Conservation (phyloP, 92 coral and sea anemone genomes). For the Parazoanthus swiftii region DNA sequence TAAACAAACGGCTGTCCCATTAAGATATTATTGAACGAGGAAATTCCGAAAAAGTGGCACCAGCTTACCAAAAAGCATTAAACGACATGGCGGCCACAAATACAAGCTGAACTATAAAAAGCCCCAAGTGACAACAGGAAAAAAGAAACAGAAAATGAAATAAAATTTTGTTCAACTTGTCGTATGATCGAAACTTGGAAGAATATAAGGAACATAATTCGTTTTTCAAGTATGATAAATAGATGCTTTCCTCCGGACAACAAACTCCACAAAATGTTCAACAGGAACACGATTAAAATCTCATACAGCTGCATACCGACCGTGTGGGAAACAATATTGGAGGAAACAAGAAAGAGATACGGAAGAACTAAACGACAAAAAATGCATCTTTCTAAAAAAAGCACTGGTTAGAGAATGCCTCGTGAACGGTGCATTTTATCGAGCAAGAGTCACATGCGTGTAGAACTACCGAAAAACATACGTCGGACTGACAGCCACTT, state of each 20-base stretch:
- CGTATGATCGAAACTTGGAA: neutral
- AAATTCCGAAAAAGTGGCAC: neutral
- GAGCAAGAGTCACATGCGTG: no score
- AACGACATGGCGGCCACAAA: neutral
- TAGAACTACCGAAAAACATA: no score
- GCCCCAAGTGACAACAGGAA: neutral
- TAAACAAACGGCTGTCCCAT: no score
- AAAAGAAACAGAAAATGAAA: neutral
- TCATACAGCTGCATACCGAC: neutral
- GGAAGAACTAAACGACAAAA: no score
- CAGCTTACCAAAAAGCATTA: neutral
- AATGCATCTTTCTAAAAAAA: no score
- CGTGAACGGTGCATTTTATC: no score
- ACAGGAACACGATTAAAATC: neutral
- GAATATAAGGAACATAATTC: neutral
- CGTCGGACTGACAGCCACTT: no score
- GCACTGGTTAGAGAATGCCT: no score
- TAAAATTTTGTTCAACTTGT: neutral
- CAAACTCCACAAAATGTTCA: neutral
- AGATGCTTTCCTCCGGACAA: neutral
- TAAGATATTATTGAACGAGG: neutral
- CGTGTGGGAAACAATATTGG: neutral
- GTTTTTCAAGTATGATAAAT: no score
- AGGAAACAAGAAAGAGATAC: neutral
- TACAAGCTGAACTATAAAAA: neutral